These are phyloP conservation scores for Glossophaga mutica DNA, from an alignment of 2,797 vertebrate species.

Conservation along the genomic window DNA sequence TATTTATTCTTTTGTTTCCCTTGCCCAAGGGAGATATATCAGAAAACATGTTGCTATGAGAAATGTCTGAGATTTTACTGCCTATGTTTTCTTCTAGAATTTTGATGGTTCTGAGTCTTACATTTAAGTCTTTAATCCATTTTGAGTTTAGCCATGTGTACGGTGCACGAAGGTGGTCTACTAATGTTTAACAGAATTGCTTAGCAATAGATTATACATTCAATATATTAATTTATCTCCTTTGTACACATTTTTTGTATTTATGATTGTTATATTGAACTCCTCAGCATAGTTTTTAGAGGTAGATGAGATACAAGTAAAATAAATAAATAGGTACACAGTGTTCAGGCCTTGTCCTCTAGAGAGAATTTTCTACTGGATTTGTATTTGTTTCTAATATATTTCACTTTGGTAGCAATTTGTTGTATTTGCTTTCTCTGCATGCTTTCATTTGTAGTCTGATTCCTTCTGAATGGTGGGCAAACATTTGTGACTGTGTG, in stretches of 20 bases:
- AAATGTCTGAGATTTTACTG: neutral
- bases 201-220: neutral
- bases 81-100: neutral
- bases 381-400: neutral
- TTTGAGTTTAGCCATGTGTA: neutral
- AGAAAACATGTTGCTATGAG: neutral
- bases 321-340: neutral
- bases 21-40: neutral
- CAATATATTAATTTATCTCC: neutral
- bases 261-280: neutral
- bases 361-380: neutral
- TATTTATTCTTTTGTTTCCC: neutral
- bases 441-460: neutral
- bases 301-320: neutral
- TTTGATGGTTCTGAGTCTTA: neutral
- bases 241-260: neutral
- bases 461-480: neutral
- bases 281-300: neutral
- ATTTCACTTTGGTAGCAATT: neutral
- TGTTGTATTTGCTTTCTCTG: neutral
- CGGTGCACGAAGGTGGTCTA: neutral
- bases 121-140: neutral
- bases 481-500: conserved; percentile 22
- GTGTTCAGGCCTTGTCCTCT: neutral
- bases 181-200: neutral